Base-by-base conservation (phyloP, 2,888 invertebrate species). In the Erynnis tages region DNA sequence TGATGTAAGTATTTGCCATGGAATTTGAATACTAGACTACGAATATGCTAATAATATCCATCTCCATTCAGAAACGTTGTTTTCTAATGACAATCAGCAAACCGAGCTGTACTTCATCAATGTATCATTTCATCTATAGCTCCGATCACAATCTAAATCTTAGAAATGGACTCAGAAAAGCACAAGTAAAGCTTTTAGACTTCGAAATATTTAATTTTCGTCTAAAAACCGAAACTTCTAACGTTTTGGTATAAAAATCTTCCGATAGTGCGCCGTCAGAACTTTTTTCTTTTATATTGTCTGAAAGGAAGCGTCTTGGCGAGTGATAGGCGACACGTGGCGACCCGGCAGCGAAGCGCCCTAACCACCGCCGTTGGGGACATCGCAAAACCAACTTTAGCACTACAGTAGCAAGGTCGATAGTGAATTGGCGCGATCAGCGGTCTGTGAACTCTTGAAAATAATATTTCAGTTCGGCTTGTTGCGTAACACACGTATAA, bases 311-410 rank as follows among this genome's bases (percentile, higher is more conserved):
- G 82, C 82, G 73, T 64, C 71, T 63, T 68, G 87, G 61, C 83
- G 88, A 88, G 82, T 87, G 88, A 89, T 84, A 86, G 76, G 88
- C 81, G 88, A 88, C 88, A 88, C 83, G 76, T 87, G 88, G 86
- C 76, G 73, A 54, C 56, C 48, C 65, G 61, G 56, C 67, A 63
- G 46, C 63, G 54, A 63, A 79, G 79, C 66, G 82, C 65, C 77
- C 67, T 64, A 85, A 73, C 55, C 58, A 59, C 65, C 62, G 46
- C 38, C 10, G 27, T 19, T 40, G 27, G 47, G 43, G 35, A 60
- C 69, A 67, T 65, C 60, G 73, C 67, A 79, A 79, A 79, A 70
- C 65, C 70, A 73, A 78, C 82, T 74, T 65, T 82, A 79, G 61
- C 58, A 58, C 59, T 30, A 14, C 7, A 8, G 29, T 19, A 38